Evolutionary conservation across 2,113 vertebrate species (phyloP).

Genomic region (Zosterops hypoxanthus): DNA sequence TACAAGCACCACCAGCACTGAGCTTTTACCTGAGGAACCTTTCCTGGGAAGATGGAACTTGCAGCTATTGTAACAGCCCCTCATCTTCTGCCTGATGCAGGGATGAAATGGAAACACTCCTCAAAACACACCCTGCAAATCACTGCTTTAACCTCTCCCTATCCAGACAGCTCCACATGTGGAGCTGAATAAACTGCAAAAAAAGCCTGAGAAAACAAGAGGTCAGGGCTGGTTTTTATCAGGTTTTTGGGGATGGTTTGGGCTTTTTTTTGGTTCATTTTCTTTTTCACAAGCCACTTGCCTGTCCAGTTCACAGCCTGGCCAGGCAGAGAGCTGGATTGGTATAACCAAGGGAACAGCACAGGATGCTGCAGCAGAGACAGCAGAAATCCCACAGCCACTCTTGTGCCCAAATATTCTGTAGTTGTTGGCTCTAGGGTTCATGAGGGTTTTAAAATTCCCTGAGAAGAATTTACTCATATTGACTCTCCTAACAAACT

Average conservation of each 20-base stretch:
- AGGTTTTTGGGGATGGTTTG: not conserved
- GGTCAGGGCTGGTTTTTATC: not conserved
- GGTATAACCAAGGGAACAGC: not conserved
- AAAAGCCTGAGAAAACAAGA: not conserved
- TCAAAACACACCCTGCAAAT: not conserved
- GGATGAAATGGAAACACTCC: not conserved
- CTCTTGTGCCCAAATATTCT: not conserved
- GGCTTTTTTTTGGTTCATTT: not conserved
- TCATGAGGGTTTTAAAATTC: not conserved
- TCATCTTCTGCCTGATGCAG: not conserved
- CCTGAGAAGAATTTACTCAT: not conserved
- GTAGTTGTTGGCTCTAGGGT: not conserved
- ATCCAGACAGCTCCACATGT: not conserved
- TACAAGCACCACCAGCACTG: not conserved
- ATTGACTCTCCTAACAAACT: not conserved
- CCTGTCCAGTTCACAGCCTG: not conserved
- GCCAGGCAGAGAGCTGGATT: not conserved
- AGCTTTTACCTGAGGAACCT: not conserved
- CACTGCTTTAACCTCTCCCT: not conserved
- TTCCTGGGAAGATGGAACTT: not conserved
- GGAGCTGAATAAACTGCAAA: not conserved
- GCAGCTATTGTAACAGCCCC: not conserved
- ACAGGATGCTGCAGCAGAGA: not conserved
- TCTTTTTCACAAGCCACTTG: not conserved
- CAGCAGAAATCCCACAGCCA: not conserved